These are phyloP conservation scores for Pachyseris speciosa DNA, from an alignment of 64 coral and sea anemone genomes.

Conservation along the genomic window DNA sequence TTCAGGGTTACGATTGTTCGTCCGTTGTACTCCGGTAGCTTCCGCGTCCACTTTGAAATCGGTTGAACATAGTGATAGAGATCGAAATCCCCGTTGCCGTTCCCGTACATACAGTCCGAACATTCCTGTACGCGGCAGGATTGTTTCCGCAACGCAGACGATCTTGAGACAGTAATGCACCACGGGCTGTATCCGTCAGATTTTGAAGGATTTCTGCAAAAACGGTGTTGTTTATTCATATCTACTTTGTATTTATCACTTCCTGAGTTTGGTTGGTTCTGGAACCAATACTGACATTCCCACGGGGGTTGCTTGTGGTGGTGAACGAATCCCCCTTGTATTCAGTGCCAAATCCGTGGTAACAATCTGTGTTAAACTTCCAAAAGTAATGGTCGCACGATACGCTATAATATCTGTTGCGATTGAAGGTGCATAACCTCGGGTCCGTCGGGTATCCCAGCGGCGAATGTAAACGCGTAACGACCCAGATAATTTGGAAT, in stretches of 20 bases:
- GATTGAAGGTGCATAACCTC: constrained; percentile 57
- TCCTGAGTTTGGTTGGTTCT: neutral
- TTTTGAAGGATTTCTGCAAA: constrained; percentile 80
- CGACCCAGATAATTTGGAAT: constrained; percentile 83
- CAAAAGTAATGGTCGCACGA: constrained; percentile 76
- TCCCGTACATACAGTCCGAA: constrained; percentile 85
- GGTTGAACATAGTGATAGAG: neutral
- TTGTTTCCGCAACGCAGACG: neutral
- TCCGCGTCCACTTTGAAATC: neutral
- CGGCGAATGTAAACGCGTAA: constrained; percentile 85
- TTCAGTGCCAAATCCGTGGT: constrained; percentile 68
- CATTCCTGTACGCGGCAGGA: constrained; percentile 71
- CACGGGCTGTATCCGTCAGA: constrained; percentile 57
- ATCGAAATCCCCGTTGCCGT: constrained; percentile 64
- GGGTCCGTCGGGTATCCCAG: constrained; percentile 93
- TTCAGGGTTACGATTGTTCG: constrained; percentile 62
- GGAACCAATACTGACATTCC: constrained; percentile 62
- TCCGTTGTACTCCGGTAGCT: constrained; percentile 76
- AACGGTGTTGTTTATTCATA: constrained; percentile 53
- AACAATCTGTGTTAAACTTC: constrained; percentile 85
- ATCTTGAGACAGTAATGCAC: constrained; percentile 62
- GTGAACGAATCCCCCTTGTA: constrained; percentile 60
- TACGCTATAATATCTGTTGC: neutral
- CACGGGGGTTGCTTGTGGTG: constrained; percentile 22
- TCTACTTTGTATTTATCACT: constrained; percentile 7